These are phyloP conservation scores for Spinus olivaceus DNA, from an alignment of 2,797 vertebrate species.

Conservation along the genomic window DNA sequence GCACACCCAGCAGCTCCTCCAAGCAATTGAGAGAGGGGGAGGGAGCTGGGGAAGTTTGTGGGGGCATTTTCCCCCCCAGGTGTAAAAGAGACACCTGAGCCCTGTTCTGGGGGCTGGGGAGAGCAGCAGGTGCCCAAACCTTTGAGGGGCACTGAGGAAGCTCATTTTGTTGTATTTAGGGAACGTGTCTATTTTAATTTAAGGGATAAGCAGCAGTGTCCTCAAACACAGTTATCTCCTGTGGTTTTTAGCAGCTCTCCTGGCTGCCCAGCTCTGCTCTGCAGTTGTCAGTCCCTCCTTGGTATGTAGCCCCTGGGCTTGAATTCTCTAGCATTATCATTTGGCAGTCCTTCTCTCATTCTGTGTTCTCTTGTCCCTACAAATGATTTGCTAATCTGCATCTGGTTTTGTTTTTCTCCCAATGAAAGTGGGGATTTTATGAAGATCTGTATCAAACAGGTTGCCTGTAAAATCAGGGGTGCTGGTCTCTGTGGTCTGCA, in stretches of 20 bases:
- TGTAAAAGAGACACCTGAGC: rapidly evolving
- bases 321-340: slow-evolving; percentile 1
- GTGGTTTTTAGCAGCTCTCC: neutral
- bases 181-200: neutral
- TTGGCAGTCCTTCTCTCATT: neutral
- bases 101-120: rapidly evolving
- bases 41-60: neutral
- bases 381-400: slow-evolving; percentile 27
- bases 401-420: slow-evolving; percentile 41
- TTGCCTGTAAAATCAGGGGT: neutral
- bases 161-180: neutral
- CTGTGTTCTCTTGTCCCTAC: neutral
- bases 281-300: neutral
- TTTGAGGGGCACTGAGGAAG: rapidly evolving
- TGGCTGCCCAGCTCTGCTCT: neutral
- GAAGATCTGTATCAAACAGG: slow-evolving; percentile 10
- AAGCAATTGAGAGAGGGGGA: rapidly evolving
- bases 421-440: neutral
- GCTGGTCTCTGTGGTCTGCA: neutral
- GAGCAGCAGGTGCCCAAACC: neutral
- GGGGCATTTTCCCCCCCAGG: neutral
- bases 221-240: neutral
- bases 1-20: neutral
- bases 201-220: neutral
- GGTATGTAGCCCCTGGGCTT: slow-evolving; percentile 8